Percentiles rank a stretch among this genome's conserved stretches.
Conservation (phyloP, 2,113 vertebrate genomes). For the Progne subis region DNA sequence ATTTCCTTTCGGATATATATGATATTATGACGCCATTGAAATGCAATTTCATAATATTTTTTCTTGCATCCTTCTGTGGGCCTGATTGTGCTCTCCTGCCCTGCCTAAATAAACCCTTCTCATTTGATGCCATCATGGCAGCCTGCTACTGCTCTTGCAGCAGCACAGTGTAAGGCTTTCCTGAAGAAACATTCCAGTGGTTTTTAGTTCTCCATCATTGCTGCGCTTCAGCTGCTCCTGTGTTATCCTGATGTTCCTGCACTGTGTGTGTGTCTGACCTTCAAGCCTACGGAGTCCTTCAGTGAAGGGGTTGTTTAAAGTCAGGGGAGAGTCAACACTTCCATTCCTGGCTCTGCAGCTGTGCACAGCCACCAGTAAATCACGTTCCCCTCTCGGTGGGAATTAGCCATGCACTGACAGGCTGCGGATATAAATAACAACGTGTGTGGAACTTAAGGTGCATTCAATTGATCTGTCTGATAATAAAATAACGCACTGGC, state of each 20-base stretch:
- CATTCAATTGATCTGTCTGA: background rate
- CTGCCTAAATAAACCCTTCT: background rate
- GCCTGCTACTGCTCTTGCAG: background rate
- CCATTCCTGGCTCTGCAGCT: background rate
- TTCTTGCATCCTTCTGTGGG: background rate
- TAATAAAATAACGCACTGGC: background rate
- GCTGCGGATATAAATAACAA: background rate
- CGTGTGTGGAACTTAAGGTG: background rate
- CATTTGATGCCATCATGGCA: rapidly evolving
- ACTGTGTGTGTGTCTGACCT: background rate
- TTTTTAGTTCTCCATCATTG: background rate
- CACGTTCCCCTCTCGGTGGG: background rate
- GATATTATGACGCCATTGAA: background rate
- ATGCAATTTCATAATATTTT: background rate
- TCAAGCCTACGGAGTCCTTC: background rate
- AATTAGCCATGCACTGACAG: background rate
- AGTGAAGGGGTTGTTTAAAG: background rate
- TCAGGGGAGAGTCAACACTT: background rate
- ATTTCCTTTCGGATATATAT: background rate
- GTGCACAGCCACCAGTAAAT: background rate
- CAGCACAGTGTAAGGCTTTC: background rate
- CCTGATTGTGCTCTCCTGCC: background rate
- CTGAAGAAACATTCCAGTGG: background rate
- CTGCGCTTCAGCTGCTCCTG: background rate
- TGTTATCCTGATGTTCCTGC: background rate